A percentile compares a stretch with the other conserved stretches of the same genome.
Evolutionary conservation across 1,140 invertebrate species (phyloP).

Genomic region (Coelopa frigida): DNA sequence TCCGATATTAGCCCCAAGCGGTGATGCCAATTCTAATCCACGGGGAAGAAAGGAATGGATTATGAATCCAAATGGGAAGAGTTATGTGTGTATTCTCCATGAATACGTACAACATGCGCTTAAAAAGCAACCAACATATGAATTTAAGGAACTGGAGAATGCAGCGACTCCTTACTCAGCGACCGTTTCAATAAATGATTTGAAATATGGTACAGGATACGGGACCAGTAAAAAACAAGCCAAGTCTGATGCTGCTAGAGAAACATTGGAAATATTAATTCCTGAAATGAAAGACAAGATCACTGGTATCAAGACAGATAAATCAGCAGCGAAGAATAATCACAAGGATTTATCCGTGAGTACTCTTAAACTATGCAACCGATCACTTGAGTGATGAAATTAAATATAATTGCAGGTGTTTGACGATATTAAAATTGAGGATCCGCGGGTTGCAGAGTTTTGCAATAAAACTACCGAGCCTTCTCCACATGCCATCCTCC

Average conservation of each 20-base stretch:
- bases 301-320: constrained; percentile 53
- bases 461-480: constrained; percentile 92
- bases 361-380: not conserved
- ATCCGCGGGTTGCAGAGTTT: constrained; percentile 87
- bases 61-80: constrained; percentile 89
- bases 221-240: constrained; percentile 93
- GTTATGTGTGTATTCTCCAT: constrained; percentile 92
- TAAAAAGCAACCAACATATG: constrained; percentile 87
- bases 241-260: constrained; percentile 83
- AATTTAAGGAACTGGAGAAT: constrained; percentile 91
- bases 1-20: constrained; percentile 50
- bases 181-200: constrained; percentile 83
- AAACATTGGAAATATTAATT: constrained; percentile 86
- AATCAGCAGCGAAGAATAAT: constrained; percentile 49
- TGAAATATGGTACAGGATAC: constrained; percentile 86
- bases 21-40: constrained; percentile 26
- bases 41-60: constrained; percentile 71
- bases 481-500: constrained; percentile 84
- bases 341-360: constrained; percentile 59
- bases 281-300: constrained; percentile 84
- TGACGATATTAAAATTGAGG: constrained; percentile 86
- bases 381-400: not conserved
- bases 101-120: constrained; percentile 93
- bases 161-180: constrained; percentile 88
- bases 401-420: constrained; percentile 62